Conservation (phyloP, 2,113 vertebrate genomes). For the Ciconia maguari region DNA sequence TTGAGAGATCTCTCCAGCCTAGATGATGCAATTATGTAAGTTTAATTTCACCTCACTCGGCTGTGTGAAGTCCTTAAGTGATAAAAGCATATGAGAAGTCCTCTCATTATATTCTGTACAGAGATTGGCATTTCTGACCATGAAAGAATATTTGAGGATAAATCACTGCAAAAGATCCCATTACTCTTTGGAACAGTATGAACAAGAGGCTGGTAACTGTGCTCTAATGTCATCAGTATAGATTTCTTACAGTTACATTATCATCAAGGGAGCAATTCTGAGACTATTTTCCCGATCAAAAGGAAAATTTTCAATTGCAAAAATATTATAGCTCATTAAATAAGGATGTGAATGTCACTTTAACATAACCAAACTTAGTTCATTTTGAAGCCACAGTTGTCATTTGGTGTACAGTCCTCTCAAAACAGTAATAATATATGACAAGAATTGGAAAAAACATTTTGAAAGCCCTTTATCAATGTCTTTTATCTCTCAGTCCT, state of each 20-base stretch:
- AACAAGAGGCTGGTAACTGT: constrained; percentile 1
- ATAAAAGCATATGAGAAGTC: neutral
- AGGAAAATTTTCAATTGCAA: constrained; percentile 36
- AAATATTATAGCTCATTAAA: constrained; percentile 16
- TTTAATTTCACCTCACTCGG: constrained; percentile 1
- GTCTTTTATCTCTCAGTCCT: neutral
- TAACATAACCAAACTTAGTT: neutral
- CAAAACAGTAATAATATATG: neutral
- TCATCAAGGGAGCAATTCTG: constrained; percentile 36
- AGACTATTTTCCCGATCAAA: constrained; percentile 46
- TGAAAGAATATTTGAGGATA: constrained; percentile 37
- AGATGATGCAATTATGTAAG: neutral
- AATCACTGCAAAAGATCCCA: constrained; percentile 22
- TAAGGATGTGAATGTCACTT: constrained; percentile 7
- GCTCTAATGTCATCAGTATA: constrained; percentile 34
- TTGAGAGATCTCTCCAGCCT: neutral
- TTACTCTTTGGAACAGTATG: constrained; percentile 12
- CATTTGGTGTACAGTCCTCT: neutral
- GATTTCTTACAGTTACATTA: constrained; percentile 30
- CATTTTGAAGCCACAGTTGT: neutral
- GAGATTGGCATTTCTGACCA: constrained; percentile 13
- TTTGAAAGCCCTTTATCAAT: constrained; percentile 3
- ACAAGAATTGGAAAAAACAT: neutral
- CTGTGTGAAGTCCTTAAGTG: neutral
- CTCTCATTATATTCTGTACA: neutral